Percentiles rank a stretch among this genome's conserved stretches.
Conservation (phyloP, 2,113 vertebrate species). For the Cairina moschata region DNA sequence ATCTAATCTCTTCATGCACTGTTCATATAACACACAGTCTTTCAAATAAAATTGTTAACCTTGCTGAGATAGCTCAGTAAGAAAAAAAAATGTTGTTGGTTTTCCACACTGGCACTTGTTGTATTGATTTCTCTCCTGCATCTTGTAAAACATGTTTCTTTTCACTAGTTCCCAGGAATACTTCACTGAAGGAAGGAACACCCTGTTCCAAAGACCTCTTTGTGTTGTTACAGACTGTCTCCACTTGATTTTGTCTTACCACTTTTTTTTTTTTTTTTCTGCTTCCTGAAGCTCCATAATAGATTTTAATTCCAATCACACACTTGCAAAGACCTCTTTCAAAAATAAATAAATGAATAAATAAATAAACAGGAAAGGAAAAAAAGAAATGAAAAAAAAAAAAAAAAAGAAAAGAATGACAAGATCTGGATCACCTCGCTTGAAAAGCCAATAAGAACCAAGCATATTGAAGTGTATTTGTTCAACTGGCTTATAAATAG, state of each 20-base stretch:
- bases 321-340: neutral
- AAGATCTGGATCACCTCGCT: neutral
- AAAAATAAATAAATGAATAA: neutral
- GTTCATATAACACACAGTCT: neutral
- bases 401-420: fast-evolving
- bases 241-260: neutral
- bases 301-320: neutral
- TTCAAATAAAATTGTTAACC: neutral
- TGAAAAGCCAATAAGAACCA: neutral
- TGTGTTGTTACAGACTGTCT: neutral
- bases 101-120: neutral
- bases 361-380: neutral
- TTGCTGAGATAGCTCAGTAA: neutral
- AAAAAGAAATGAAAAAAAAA: no score
- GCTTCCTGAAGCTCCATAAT: neutral
- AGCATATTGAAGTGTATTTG: neutral
- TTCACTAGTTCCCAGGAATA: neutral
- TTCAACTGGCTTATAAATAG: neutral
- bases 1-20: neutral
- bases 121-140: neutral
- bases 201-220: neutral
- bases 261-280: neutral
- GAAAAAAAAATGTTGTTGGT: neutral
- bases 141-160: neutral
- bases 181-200: neutral